phyloP scores from a whole-genome alignment of 2,113 vertebrate genomes.

The Mungos mungo region DNA sequence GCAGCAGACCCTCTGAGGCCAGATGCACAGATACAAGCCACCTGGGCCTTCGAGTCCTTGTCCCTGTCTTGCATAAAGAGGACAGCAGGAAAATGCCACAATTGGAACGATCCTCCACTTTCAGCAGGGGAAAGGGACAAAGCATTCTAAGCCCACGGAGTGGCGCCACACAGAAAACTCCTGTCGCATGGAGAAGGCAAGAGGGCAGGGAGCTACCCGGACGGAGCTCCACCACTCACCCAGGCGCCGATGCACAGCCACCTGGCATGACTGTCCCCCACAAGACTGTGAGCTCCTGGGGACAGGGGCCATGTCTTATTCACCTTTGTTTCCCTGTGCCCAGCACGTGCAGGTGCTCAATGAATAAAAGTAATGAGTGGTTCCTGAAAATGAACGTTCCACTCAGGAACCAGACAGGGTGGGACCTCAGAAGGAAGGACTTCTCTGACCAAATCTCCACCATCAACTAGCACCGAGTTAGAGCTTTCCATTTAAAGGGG shows the following conservation, averaged over 20 bases:
- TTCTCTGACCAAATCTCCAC: neutral
- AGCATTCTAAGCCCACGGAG: neutral
- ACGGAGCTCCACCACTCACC: rapidly evolving
- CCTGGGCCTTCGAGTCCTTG: neutral
- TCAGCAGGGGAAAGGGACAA: neutral
- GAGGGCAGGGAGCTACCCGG: neutral
- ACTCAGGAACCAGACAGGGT: neutral
- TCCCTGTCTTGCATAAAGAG: neutral
- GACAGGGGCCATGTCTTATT: no score
- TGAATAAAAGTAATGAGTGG: no score
- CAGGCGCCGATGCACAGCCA: no score
- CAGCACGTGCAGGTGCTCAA: no score
- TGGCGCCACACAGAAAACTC: neutral
- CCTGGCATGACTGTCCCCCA: no score
- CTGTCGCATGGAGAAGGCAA: neutral
- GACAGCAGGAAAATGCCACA: neutral
- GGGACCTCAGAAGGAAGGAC: neutral
- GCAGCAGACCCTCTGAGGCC: neutral
- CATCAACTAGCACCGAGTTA: neutral
- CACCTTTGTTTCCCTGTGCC: no score
- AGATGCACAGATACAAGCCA: neutral
- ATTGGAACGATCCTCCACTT: neutral
- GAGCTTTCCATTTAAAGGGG: neutral
- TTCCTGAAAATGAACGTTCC: no score
- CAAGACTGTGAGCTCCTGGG: no score